A percentile compares a stretch with the other conserved stretches of the same genome.
phyloP scores from a whole-genome alignment of 37 sponge, comb jelly and placozoan genomes.

The Aphrocallistes beatrix region DNA sequence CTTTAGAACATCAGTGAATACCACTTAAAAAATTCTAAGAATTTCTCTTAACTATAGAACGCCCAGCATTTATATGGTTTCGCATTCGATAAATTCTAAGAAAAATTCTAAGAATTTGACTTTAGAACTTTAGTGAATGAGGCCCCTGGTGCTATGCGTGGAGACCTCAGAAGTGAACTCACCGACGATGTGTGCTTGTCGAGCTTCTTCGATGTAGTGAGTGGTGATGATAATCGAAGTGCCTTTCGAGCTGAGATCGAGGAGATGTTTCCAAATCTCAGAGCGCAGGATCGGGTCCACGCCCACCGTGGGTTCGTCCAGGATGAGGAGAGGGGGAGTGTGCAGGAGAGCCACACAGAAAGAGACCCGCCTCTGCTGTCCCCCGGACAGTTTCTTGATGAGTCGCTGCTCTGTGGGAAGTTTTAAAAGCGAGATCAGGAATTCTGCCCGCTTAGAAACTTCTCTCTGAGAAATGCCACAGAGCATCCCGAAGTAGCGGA shows the following conservation, averaged over 20 bases:
- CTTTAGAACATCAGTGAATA: too few species aligned
- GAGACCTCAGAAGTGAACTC: neutral
- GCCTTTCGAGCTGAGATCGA: slow-evolving; percentile 25
- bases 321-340: slow-evolving; percentile 58
- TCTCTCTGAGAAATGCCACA: slow-evolving; percentile 39
- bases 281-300: slow-evolving; percentile 69
- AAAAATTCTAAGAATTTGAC: too few species aligned
- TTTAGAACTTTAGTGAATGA: too few species aligned
- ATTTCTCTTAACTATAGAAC: too few species aligned
- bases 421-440: slow-evolving; percentile 47
- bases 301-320: slow-evolving; percentile 80
- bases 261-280: slow-evolving; percentile 63
- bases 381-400: slow-evolving; percentile 60
- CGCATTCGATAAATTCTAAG: too few species aligned
- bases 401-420: slow-evolving; percentile 37
- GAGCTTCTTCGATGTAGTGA: slow-evolving; percentile 81
- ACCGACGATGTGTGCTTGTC: slow-evolving; percentile 58
- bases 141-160: too few species aligned
- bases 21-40: too few species aligned
- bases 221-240: slow-evolving; percentile 71
- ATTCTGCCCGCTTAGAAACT: slow-evolving; percentile 29
- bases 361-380: slow-evolving; percentile 68
- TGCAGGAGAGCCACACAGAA: slow-evolving; percentile 77
- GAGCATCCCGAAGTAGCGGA: slow-evolving; percentile 67
- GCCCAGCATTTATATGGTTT: too few species aligned